These are phyloP conservation scores for Stigmatopora nigra DNA, from an alignment of 2,113 vertebrate genomes.

Conservation along the genomic window DNA sequence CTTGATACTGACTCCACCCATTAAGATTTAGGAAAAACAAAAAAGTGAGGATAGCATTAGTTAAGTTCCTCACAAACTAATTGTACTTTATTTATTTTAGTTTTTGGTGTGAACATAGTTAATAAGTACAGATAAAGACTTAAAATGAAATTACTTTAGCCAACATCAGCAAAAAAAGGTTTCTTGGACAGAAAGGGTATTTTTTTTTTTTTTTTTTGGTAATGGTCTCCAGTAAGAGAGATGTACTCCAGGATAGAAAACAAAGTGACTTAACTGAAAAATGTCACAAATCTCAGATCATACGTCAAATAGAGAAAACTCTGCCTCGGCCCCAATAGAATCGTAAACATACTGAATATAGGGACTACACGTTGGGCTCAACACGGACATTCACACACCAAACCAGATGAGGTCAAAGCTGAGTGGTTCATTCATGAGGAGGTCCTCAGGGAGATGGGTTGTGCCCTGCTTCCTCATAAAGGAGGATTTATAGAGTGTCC, in stretches of 20 bases:
- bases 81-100: too few relatives aligned
- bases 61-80: too few relatives aligned
- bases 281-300: constrained; percentile 2
- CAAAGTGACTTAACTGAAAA: not conserved
- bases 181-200: constrained; percentile 35
- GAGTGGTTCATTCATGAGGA: constrained; percentile 60
- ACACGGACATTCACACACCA: constrained; percentile 22
- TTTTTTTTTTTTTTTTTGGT: constrained; percentile 6
- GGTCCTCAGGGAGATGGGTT: constrained; percentile 52
- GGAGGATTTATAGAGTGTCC: constrained; percentile 55
- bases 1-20: too few relatives aligned
- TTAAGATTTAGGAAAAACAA: too few relatives aligned
- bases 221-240: constrained; percentile 6
- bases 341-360: constrained; percentile 15
- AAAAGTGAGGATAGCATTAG: too few relatives aligned
- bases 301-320: not conserved
- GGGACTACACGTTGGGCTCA: constrained; percentile 8
- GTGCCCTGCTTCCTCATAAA: constrained; percentile 56
- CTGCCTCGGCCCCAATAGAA: constrained; percentile 6
- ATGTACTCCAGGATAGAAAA: constrained; percentile 7
- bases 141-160: not conserved
- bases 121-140: not conserved
- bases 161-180: constrained; percentile 36
- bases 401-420: constrained; percentile 36
- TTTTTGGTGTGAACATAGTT: not conserved